Evolutionary conservation across 2,888 invertebrate genomes (phyloP).

Genomic region (Pseudococcus viburni): DNA sequence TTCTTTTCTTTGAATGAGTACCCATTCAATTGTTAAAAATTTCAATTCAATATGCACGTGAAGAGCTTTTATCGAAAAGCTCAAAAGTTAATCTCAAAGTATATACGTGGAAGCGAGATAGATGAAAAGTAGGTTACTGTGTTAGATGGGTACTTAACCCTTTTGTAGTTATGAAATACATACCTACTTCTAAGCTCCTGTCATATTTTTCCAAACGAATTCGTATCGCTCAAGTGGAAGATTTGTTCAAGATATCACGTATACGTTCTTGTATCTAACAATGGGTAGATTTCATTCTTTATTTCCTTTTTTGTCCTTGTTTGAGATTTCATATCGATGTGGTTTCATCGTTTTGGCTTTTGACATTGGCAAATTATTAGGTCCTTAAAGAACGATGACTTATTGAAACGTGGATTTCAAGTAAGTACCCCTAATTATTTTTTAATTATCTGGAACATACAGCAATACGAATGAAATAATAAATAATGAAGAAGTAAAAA

Average conservation of each 20-base stretch:
- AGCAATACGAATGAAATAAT: too few relatives aligned
- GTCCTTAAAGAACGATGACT: too few relatives aligned
- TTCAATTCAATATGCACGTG: too few relatives aligned
- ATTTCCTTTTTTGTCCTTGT: background rate
- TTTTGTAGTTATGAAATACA: background rate
- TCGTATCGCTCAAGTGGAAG: background rate
- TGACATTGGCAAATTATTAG: too few relatives aligned
- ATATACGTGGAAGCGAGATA: background rate
- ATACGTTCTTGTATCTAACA: background rate
- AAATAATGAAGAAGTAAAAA: too few relatives aligned
- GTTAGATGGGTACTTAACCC: constrained; percentile 1
- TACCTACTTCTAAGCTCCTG: background rate
- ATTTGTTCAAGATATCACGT: background rate
- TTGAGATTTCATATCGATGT: too few relatives aligned
- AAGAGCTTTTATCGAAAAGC: background rate
- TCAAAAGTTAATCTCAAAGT: background rate
- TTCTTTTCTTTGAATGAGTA: too few relatives aligned
- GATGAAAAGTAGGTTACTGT: background rate
- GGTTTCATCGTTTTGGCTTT: too few relatives aligned
- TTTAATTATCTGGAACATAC: too few relatives aligned
- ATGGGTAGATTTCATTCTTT: background rate
- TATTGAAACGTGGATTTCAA: too few relatives aligned
- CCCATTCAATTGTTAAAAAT: background rate
- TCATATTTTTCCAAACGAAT: background rate
- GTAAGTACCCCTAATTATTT: too few relatives aligned